Conservation (phyloP, 2,888 invertebrate genomes). For the Sussaba pulchella region DNA sequence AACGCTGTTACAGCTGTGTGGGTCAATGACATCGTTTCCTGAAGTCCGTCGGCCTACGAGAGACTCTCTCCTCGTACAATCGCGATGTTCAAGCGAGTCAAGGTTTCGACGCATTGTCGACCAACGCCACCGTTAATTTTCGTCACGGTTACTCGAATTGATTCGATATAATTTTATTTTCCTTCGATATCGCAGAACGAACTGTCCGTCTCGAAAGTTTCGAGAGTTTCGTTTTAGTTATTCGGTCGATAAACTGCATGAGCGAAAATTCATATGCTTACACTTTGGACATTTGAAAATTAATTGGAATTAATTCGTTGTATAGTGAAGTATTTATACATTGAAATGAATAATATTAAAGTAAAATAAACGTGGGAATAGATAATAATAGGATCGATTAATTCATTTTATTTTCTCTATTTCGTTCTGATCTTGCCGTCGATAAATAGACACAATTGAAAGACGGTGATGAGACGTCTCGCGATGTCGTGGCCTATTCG, state of each 20-base stretch:
- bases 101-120: neutral
- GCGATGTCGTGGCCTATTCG: neutral
- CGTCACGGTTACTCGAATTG: no score
- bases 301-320: no score
- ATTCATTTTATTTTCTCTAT: neutral
- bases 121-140: neutral
- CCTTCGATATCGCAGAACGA: no score
- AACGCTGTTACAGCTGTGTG: constrained; percentile 1
- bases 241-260: no score
- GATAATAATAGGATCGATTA: no score
- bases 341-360: no score
- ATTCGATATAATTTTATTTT: no score
- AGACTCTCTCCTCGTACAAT: neutral
- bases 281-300: constrained; percentile 10
- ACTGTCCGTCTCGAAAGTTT: no score
- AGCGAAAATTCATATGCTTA: no score
- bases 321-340: no score
- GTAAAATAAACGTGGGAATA: no score
- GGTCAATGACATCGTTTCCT: constrained; percentile 42
- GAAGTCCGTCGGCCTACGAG: neutral
- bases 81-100: neutral
- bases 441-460: neutral
- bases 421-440: neutral
- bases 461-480: neutral
- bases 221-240: no score